Evolutionary conservation across 2,113 vertebrate species (phyloP), one percentile per base, ranked within the genome.

Genomic region (Phaetusa simplex): DNA sequence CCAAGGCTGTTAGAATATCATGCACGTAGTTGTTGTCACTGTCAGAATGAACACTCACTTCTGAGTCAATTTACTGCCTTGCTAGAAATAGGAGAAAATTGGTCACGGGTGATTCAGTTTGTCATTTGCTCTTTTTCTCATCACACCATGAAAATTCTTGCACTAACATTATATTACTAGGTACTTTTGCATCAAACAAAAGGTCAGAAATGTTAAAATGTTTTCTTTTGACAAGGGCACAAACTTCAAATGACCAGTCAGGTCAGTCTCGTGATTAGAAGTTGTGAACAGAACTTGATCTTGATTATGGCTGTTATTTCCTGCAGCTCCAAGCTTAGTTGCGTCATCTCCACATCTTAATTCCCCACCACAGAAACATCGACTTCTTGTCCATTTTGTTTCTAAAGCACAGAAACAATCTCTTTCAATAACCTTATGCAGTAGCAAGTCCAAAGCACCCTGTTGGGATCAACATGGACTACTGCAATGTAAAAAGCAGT

Each of bases 101-200:
- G 92, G 72, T 86, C 79, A 95, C 5, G 29, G 94, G 72, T 91
- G 84, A 96, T 95, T 92, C 88, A 80, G 66, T 91, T 95, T 95
- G 78, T 95, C 93, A 91, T 91, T 94, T 93, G 86, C 71, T 88
- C 86, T 89, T 94, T 88, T 86, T 87, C 93, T 87, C 87, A 94
- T 85, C 84, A 72, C 70, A 93, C 56, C 91, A 53, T 24, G 52
- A 85, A 91, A 93, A 94, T 42, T 79, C 52, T 76, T 80, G 73
- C 84, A 67, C 86, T 62, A 88, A 56, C 55, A 13, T 12, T 62
- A 50, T 17, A 62, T 77, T 82, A 84, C 59, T 22, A 50, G 55
- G 72, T 87, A 59, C 56, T 94, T 18, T 49, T 53, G 40, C 56
- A 87, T 61, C 74, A 79, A 93, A 91, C 66, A 56, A 85, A 89